Conservation (phyloP, 2,888 invertebrate species). For the Caenorhabditis sp. region DNA sequence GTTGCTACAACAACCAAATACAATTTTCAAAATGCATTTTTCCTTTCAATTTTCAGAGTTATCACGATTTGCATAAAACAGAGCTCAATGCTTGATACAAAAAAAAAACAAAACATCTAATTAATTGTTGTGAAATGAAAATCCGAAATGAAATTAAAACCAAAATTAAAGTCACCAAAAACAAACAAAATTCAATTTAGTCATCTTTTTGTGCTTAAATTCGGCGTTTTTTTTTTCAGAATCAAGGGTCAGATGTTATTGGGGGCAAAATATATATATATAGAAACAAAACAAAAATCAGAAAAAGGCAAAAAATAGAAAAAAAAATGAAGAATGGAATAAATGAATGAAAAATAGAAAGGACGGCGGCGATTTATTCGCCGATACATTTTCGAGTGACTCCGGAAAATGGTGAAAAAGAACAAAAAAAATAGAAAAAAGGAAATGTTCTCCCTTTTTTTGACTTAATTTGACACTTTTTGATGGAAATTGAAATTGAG, state of each 20-base stretch:
- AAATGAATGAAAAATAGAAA: not conserved
- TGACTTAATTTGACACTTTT: too few species aligned
- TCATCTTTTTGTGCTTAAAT: too few species aligned
- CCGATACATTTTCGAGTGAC: not conserved
- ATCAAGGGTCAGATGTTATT: not conserved
- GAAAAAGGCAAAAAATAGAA: not conserved
- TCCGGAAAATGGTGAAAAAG: not conserved
- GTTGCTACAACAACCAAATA: slow-evolving; percentile 1
- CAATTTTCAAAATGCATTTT: not conserved
- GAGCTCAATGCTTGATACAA: too few species aligned
- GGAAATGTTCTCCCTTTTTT: not conserved
- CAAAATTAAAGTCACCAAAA: too few species aligned
- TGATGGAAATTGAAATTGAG: too few species aligned
- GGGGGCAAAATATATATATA: too few species aligned
- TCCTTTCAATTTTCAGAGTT: not conserved
- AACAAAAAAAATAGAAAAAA: not conserved
- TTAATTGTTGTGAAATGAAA: too few species aligned
- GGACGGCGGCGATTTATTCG: not conserved
- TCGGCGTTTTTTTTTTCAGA: not conserved
- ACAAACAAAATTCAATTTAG: too few species aligned
- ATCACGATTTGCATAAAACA: too few species aligned
- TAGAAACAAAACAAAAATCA: slow-evolving; percentile 30
- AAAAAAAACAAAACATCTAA: too few species aligned
- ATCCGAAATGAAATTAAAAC: too few species aligned
- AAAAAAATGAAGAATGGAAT: not conserved